Percentiles rank a stretch among this genome's conserved stretches.
Conservation (phyloP, 2,888 invertebrate species). For the Catocala nupta region DNA sequence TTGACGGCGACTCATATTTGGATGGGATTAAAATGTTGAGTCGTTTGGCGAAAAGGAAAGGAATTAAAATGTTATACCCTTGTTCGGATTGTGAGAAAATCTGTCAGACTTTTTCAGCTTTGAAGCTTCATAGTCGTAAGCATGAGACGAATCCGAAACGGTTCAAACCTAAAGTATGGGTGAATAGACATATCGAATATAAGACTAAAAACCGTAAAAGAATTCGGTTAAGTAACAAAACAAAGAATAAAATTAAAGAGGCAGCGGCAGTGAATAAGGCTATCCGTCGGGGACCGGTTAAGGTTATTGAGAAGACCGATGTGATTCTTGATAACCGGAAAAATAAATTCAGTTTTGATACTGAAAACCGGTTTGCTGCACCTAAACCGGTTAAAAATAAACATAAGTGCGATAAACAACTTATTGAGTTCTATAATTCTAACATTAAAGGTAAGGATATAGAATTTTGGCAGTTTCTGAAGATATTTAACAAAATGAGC, state of each 20-base stretch:
- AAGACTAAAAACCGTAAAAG: slow-evolving; percentile 20
- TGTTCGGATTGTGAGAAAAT: slow-evolving; percentile 75
- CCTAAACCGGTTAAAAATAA: slow-evolving; percentile 71
- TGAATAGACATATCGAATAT: slow-evolving; percentile 55
- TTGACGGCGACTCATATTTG: slow-evolving; percentile 56
- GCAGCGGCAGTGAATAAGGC: slow-evolving; percentile 4
- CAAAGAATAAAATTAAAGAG: slow-evolving; percentile 17
- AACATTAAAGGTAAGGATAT: slow-evolving; percentile 75
- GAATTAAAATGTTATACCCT: slow-evolving; percentile 68
- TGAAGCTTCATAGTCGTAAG: slow-evolving; percentile 69
- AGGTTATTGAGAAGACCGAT: slow-evolving; percentile 5
- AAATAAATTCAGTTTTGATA: neutral
- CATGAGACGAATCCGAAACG: slow-evolving; percentile 72
- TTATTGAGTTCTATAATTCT: slow-evolving; percentile 72
- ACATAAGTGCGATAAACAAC: slow-evolving; percentile 72
- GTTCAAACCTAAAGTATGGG: slow-evolving; percentile 69
- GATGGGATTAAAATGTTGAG: slow-evolving; percentile 65
- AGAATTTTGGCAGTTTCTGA: slow-evolving; percentile 80
- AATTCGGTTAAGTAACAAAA: neutral
- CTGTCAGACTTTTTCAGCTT: slow-evolving; percentile 66
- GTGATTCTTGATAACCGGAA: slow-evolving; percentile 1
- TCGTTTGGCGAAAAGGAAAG: slow-evolving; percentile 61
- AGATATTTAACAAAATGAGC: slow-evolving; percentile 76
- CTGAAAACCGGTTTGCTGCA: slow-evolving; percentile 55
- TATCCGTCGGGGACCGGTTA: neutral